Percentiles rank a stretch among this genome's conserved stretches.
Evolutionary conservation across 2,888 invertebrate genomes (phyloP).

Genomic region (Noctua comes): DNA sequence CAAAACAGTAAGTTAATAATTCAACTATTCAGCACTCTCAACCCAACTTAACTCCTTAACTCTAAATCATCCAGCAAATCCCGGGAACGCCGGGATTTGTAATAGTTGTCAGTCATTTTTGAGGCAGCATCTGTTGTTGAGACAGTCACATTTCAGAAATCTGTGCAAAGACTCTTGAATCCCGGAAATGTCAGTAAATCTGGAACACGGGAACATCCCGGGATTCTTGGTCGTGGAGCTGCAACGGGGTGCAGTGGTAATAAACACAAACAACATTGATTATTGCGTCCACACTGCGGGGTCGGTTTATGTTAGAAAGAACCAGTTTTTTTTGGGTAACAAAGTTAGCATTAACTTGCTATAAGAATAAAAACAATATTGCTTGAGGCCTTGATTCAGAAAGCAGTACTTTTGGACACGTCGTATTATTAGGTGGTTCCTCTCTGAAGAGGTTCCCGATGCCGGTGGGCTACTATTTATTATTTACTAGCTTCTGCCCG

Average conservation of each 20-base stretch:
- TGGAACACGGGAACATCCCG: slow-evolving; percentile 14
- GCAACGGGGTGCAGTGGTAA: slow-evolving; percentile 44
- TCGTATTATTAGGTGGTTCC: background rate
- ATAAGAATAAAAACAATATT: background rate
- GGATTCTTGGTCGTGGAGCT: slow-evolving; percentile 19
- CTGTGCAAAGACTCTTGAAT: slow-evolving; percentile 42
- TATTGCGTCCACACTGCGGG: slow-evolving; percentile 47
- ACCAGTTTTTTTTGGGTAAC: background rate
- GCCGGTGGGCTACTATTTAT: background rate
- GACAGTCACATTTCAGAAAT: slow-evolving; percentile 33
- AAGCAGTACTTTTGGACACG: background rate
- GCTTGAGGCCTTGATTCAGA: background rate
- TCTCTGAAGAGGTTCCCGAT: background rate
- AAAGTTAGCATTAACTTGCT: background rate
- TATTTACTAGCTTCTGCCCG: too few relatives aligned
- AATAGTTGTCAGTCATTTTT: slow-evolving; percentile 13
- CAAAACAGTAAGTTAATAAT: background rate
- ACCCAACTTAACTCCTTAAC: background rate
- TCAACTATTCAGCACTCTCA: background rate
- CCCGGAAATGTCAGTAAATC: slow-evolving; percentile 38
- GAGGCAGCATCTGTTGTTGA: slow-evolving; percentile 11
- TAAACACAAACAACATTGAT: slow-evolving; percentile 78
- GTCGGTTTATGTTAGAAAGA: background rate
- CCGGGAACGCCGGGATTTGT: background rate
- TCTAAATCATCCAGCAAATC: background rate